These are phyloP conservation scores for Myocastor coypus DNA, from an alignment of 2,113 vertebrate species.

Conservation along the genomic window DNA sequence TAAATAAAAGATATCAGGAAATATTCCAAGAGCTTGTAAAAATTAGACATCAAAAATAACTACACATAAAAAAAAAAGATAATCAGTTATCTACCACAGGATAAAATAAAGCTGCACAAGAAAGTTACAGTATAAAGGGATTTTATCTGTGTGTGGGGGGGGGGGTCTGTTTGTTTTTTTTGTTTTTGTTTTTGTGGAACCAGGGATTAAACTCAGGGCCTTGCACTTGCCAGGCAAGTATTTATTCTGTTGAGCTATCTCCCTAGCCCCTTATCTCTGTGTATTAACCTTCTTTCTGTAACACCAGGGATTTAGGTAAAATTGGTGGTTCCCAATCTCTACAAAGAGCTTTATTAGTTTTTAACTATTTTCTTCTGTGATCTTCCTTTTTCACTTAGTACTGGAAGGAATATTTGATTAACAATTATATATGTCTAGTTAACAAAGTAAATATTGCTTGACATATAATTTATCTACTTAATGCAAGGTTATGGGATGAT, in stretches of 20 bases:
- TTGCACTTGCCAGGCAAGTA: no score
- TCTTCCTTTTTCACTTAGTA: background rate
- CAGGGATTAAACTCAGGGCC: no score
- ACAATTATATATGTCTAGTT: background rate
- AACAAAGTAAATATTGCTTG: constrained; percentile 37
- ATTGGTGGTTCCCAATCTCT: constrained; percentile 5
- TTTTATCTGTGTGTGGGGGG: background rate
- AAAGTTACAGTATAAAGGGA: background rate
- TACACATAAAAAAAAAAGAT: constrained; percentile 17
- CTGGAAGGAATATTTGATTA: constrained; percentile 31
- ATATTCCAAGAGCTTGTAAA: constrained; percentile 27
- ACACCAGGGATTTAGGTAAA: background rate
- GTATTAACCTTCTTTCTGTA: background rate
- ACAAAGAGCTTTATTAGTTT: constrained; percentile 7
- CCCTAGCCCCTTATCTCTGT: background rate
- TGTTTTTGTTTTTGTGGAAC: no score
- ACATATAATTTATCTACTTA: constrained; percentile 25
- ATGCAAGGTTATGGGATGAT: constrained; percentile 1
- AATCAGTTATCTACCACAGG: background rate
- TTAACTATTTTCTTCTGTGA: background rate
- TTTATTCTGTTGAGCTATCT: no score
- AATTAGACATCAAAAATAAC: background rate
- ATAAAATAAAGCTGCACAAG: constrained; percentile 3
- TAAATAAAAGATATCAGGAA: constrained; percentile 17
- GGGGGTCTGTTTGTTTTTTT: no score